Percentiles rank a stretch among this genome's conserved stretches.
Evolutionary conservation across 2,888 invertebrate genomes (phyloP).

Genomic region (Agriotes lineatus): DNA sequence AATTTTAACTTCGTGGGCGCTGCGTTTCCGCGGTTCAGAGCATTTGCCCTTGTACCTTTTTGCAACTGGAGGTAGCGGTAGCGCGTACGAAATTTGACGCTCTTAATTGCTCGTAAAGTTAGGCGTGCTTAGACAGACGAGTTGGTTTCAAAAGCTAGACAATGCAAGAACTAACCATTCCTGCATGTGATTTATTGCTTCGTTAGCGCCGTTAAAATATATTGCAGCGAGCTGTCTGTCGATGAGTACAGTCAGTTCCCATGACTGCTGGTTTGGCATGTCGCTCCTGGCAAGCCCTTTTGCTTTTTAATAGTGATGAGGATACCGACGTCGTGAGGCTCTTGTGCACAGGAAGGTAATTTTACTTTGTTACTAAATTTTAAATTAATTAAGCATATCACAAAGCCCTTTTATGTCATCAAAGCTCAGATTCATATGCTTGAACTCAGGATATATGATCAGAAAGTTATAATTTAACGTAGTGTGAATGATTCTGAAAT

Average conservation of each 20-base stretch:
- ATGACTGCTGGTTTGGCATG: neutral
- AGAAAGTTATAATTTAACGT: no score
- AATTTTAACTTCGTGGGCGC: neutral
- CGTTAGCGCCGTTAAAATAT: constrained; percentile 20
- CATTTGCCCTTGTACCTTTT: constrained; percentile 13
- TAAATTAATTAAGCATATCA: no score
- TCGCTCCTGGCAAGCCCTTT: no score
- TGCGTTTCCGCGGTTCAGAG: neutral
- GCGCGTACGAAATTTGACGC: constrained; percentile 16
- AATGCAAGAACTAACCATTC: constrained; percentile 23
- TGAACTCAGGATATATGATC: no score
- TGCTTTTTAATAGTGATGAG: no score
- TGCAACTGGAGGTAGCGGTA: constrained; percentile 17
- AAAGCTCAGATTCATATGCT: no score
- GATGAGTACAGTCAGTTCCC: neutral
- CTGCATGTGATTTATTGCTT: constrained; percentile 32
- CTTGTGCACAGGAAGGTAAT: no score
- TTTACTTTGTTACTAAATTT: no score
- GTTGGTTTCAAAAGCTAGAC: constrained; percentile 19
- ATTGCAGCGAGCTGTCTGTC: constrained; percentile 18
- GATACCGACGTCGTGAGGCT: no score
- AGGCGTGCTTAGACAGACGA: constrained; percentile 19
- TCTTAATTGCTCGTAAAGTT: constrained; percentile 25
- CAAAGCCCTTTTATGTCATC: no score
- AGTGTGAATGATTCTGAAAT: no score